A percentile compares a stretch with the other conserved stretches of the same genome.
phyloP scores from a whole-genome alignment of 2,888 invertebrate species.

The Lycocerus yunnanus region DNA sequence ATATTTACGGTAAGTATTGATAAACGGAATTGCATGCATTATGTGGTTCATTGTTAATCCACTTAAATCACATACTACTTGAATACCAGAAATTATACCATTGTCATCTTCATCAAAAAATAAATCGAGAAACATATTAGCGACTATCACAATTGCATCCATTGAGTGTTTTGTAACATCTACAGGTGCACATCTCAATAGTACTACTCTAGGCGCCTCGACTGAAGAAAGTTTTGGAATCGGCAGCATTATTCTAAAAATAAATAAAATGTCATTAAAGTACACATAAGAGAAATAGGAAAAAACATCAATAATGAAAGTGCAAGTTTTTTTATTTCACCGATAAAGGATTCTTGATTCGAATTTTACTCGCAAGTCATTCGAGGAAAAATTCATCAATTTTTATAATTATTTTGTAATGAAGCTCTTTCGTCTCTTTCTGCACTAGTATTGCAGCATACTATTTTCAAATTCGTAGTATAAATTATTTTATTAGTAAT shows the following conservation, averaged over 20 bases:
- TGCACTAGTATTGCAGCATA: too few relatives aligned
- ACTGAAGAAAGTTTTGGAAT: neutral
- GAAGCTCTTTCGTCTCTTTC: too few relatives aligned
- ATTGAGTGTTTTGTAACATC: neutral
- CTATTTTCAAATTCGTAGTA: too few relatives aligned
- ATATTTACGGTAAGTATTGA: neutral
- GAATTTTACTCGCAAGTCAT: too few relatives aligned
- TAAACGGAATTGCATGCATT: neutral
- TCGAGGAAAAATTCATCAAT: too few relatives aligned
- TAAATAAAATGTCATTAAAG: too few relatives aligned
- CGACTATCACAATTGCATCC: neutral
- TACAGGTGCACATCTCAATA: neutral
- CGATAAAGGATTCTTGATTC: too few relatives aligned
- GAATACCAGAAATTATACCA: neutral
- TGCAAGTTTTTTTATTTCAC: too few relatives aligned
- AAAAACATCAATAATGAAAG: too few relatives aligned
- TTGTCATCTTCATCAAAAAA: neutral
- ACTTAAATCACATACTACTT: neutral
- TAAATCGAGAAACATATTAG: neutral
- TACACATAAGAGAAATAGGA: too few relatives aligned
- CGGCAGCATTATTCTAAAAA: neutral
- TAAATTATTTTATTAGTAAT: too few relatives aligned
- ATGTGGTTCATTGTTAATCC: neutral
- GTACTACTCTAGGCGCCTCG: neutral
- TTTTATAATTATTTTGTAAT: too few relatives aligned